phyloP scores from a whole-genome alignment of 2,797 vertebrate genomes.

The Propithecus perrieri region DNA sequence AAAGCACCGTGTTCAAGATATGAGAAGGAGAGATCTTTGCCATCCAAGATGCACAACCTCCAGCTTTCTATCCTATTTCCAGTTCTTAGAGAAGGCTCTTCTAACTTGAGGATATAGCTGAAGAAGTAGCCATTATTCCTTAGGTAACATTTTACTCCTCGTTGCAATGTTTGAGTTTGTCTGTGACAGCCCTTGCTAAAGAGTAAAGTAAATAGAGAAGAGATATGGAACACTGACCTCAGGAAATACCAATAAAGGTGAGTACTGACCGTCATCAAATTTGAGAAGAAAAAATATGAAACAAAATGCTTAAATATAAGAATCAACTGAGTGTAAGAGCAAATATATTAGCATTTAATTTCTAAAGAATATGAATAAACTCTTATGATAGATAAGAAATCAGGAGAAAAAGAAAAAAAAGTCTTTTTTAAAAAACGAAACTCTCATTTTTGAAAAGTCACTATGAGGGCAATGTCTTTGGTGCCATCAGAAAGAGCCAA shows the following conservation, averaged over 20 bases:
- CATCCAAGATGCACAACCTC: neutral
- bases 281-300: constrained; percentile 27
- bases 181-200: neutral
- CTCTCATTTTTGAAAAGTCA: constrained; percentile 17
- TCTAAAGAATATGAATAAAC: neutral
- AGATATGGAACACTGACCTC: neutral
- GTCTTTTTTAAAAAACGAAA: neutral
- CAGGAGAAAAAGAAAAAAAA: neutral
- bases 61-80: neutral
- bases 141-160: neutral
- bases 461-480: neutral
- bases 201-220: neutral
- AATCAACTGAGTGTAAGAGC: neutral
- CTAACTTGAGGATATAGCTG: neutral
- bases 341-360: constrained; percentile 28
- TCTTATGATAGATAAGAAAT: neutral
- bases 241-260: neutral
- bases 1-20: neutral
- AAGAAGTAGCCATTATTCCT: neutral
- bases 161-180: neutral
- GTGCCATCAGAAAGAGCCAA: neutral
- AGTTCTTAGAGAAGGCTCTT: neutral
- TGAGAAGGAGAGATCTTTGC: constrained; percentile 26
- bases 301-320: neutral
- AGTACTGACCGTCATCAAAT: neutral